phyloP scores from a whole-genome alignment of 2,797 vertebrate genomes.

The Coccyzus lansbergi region DNA sequence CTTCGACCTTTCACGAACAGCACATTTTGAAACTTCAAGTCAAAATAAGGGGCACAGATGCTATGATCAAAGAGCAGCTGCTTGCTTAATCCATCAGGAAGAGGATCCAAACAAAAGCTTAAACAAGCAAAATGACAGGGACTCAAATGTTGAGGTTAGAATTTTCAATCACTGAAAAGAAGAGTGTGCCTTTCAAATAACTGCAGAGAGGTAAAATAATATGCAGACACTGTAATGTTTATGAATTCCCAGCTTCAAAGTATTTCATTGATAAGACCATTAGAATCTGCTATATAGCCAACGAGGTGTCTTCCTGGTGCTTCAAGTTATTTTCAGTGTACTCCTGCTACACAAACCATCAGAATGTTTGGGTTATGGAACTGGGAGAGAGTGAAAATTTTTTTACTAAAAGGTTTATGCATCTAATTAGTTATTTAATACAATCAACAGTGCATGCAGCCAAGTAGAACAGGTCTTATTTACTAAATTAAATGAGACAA shows the following conservation, averaged over 20 bases:
- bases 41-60: constrained; percentile 19
- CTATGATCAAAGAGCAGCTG: constrained; percentile 29
- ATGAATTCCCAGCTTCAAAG: neutral
- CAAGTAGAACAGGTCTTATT: constrained; percentile 51
- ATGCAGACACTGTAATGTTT: neutral
- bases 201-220: neutral
- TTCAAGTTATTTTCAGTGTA: neutral
- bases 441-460: neutral
- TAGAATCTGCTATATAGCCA: neutral
- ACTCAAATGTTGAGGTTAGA: neutral
- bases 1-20: neutral
- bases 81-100: constrained; percentile 32
- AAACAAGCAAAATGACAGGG: neutral
- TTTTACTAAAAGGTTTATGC: neutral
- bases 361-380: constrained; percentile 16
- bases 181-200: neutral
- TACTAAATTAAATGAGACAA: constrained; percentile 24
- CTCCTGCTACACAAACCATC: neutral
- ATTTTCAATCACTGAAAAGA: neutral
- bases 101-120: constrained; percentile 41
- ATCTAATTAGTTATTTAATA: constrained; percentile 27
- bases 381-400: neutral
- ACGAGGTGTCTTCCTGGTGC: neutral
- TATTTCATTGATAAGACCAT: neutral
- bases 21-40: constrained; percentile 12